phyloP scores from a whole-genome alignment of 1,140 invertebrate genomes.

The Pemphigus obesinymphae region DNA sequence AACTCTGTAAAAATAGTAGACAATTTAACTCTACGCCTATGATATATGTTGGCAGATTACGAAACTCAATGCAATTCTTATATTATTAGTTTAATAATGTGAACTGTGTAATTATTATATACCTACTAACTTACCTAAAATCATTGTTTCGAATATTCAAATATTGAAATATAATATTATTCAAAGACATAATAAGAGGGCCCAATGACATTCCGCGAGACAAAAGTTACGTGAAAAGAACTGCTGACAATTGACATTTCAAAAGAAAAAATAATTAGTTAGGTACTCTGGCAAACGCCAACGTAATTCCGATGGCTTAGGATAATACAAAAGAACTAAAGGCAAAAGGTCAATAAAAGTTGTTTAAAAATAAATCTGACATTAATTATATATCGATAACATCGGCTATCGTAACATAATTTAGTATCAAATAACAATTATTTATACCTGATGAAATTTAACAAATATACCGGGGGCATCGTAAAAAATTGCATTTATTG shows the following conservation, averaged over 20 bases:
- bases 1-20: neutral
- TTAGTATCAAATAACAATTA: neutral
- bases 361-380: neutral
- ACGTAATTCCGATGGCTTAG: neutral
- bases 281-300: neutral
- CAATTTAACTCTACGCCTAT: no score
- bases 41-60: no score
- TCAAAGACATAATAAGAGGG: neutral
- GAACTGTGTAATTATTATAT: no score
- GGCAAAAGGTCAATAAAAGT: conserved; percentile 32
- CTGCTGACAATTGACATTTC: conserved; percentile 1
- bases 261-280: neutral
- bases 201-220: neutral
- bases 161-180: no score
- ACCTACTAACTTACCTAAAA: no score
- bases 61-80: no score
- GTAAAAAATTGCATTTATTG: no score
- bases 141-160: no score
- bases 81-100: no score
- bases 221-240: neutral
- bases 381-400: neutral
- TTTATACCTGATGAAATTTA: neutral
- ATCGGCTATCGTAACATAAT: neutral
- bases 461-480: neutral
- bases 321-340: conserved; percentile 12